phyloP scores from a whole-genome alignment of 2,113 vertebrate species.

The Seriola rivoliana region DNA sequence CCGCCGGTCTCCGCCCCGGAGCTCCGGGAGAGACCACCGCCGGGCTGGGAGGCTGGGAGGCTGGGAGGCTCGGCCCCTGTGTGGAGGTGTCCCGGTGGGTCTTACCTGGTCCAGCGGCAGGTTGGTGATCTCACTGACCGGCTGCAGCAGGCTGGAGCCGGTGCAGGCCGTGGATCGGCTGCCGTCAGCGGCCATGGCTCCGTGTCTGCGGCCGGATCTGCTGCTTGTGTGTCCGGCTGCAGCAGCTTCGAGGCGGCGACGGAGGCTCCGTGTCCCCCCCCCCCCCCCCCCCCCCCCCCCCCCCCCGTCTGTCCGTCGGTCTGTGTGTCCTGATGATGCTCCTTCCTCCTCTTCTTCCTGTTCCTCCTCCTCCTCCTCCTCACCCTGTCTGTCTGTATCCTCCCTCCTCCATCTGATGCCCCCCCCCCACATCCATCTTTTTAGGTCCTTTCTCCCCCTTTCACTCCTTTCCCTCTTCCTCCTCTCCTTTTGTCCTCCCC shows the following conservation, averaged over 20 bases:
- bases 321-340: constrained; percentile 33
- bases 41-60: background rate
- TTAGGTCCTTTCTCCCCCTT: background rate
- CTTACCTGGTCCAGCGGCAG: constrained; percentile 84
- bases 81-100: background rate
- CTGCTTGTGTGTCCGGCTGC: constrained; percentile 58
- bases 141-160: constrained; percentile 83
- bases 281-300: constrained; percentile 26
- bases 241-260: constrained; percentile 47
- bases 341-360: constrained; percentile 39
- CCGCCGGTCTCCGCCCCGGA: constrained; percentile 26
- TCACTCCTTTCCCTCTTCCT: background rate
- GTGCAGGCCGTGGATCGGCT: constrained; percentile 77
- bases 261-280: constrained; percentile 54
- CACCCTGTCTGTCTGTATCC: constrained; percentile 25
- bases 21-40: background rate
- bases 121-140: constrained; percentile 83
- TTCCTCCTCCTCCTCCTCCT: constrained; percentile 43
- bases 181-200: constrained; percentile 80
- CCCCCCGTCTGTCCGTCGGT: constrained; percentile 30
- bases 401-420: constrained; percentile 22
- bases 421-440: background rate
- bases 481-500: background rate
- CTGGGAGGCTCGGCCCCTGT: constrained; percentile 27
- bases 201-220: constrained; percentile 32